A percentile compares a stretch with the other conserved stretches of the same genome.
Evolutionary conservation across 2,797 vertebrate species (phyloP).

Genomic region (Argyrosomus regius): DNA sequence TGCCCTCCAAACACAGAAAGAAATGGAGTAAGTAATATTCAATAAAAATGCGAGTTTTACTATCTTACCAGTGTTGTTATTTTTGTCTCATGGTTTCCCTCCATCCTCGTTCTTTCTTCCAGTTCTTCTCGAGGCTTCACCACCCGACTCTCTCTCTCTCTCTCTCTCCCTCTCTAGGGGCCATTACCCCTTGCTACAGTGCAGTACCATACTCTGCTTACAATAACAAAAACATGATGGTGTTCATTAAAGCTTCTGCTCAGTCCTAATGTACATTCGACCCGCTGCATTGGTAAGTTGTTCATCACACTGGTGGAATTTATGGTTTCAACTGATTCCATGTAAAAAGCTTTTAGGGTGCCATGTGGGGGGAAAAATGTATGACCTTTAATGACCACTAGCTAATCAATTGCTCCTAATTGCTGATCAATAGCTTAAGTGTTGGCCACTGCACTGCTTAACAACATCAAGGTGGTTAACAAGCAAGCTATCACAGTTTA

Average conservation of each 20-base stretch:
- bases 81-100: slow-evolving; percentile 24
- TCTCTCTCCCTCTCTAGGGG: background rate
- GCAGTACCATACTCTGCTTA: background rate
- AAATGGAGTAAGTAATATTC: slow-evolving; percentile 67
- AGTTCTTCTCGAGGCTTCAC: slow-evolving; percentile 5
- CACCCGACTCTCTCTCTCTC: background rate
- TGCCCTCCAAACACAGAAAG: slow-evolving; percentile 43
- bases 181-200: slow-evolving; percentile 26
- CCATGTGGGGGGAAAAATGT: slow-evolving; percentile 35
- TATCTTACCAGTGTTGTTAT: slow-evolving; percentile 30
- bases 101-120: background rate
- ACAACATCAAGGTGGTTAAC: background rate
- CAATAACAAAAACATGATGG: slow-evolving; percentile 26
- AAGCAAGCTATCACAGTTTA: accelerated
- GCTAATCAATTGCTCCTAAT: slow-evolving; percentile 37
- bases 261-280: slow-evolving; percentile 6
- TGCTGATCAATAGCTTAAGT: slow-evolving; percentile 28
- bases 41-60: slow-evolving; percentile 69
- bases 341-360: slow-evolving; percentile 16
- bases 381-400: slow-evolving; percentile 15
- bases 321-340: slow-evolving; percentile 47
- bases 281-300: slow-evolving; percentile 22
- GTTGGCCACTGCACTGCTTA: background rate
- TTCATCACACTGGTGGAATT: slow-evolving; percentile 34
- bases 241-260: slow-evolving; percentile 44